Evolutionary conservation across 2,797 vertebrate genomes (phyloP).

Genomic region (Lepilemur ruficaudatus): DNA sequence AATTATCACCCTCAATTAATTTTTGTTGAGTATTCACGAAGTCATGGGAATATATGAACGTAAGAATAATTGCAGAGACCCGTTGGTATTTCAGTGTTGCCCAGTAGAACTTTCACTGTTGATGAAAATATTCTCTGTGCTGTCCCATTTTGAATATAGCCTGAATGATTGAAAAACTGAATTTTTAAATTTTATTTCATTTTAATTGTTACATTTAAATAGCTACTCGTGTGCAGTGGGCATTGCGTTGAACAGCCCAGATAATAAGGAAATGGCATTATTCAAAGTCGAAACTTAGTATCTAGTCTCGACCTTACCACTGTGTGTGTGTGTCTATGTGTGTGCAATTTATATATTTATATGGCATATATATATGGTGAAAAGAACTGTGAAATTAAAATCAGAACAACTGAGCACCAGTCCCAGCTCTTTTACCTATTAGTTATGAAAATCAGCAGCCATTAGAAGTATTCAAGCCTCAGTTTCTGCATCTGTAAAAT

Average conservation of each 20-base stretch:
- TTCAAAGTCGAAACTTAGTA: neutral
- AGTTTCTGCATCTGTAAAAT: neutral
- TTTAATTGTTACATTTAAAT: neutral
- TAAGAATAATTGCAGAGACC: neutral
- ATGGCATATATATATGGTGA: neutral
- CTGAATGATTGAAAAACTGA: neutral
- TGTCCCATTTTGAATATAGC: neutral
- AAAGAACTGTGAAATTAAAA: neutral
- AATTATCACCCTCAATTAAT: conserved; percentile 63
- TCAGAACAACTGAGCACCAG: neutral
- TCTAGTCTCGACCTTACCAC: neutral
- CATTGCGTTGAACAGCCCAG: neutral
- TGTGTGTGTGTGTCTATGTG: neutral
- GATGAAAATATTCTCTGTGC: neutral
- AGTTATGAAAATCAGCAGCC: neutral
- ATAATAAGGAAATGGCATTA: neutral
- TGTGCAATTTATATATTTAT: too few species aligned
- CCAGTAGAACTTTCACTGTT: neutral
- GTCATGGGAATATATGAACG: neutral
- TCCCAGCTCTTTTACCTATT: neutral
- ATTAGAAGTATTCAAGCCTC: neutral
- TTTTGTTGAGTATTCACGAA: conserved; percentile 54
- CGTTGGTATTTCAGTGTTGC: neutral
- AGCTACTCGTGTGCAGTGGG: too few species aligned
- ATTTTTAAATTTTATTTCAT: neutral